Conservation (phyloP, 2,888 invertebrate species). For the Tuberolachnus salignus region DNA sequence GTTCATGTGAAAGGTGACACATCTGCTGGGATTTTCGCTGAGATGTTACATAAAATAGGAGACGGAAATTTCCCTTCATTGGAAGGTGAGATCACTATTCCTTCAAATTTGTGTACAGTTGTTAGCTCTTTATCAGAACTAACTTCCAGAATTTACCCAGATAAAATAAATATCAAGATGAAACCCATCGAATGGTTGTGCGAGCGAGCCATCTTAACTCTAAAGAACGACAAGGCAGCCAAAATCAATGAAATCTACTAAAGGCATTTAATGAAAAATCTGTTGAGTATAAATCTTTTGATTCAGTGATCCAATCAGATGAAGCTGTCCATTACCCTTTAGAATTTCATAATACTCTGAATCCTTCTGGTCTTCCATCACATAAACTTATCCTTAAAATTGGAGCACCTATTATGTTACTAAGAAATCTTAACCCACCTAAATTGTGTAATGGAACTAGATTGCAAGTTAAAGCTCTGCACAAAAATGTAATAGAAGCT, state of each 20-base stretch:
- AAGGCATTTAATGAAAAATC: slow-evolving; percentile 14
- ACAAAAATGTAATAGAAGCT: neutral
- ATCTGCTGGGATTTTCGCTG: too few species aligned
- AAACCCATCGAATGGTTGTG: too few species aligned
- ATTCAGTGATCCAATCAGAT: neutral
- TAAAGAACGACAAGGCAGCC: slow-evolving; percentile 28
- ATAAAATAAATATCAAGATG: too few species aligned
- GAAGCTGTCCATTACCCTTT: slow-evolving; percentile 57
- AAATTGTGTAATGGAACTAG: slow-evolving; percentile 43
- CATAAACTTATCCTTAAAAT: slow-evolving; percentile 20
- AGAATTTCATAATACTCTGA: neutral
- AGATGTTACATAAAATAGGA: too few species aligned
- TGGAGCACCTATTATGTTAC: slow-evolving; percentile 25
- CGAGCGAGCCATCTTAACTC: too few species aligned
- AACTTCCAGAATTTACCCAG: too few species aligned
- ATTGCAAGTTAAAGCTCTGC: slow-evolving; percentile 15
- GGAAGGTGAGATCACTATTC: too few species aligned
- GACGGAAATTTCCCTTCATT: too few species aligned
- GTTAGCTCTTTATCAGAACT: too few species aligned
- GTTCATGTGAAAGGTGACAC: too few species aligned
- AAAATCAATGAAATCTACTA: slow-evolving; percentile 6
- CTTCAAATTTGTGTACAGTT: too few species aligned
- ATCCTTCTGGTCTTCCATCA: neutral
- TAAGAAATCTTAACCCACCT: slow-evolving; percentile 26
- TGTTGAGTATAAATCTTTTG: slow-evolving; percentile 13